These are phyloP conservation scores for Oceanodroma tethys DNA, from an alignment of 2,113 vertebrate species.

Conservation along the genomic window DNA sequence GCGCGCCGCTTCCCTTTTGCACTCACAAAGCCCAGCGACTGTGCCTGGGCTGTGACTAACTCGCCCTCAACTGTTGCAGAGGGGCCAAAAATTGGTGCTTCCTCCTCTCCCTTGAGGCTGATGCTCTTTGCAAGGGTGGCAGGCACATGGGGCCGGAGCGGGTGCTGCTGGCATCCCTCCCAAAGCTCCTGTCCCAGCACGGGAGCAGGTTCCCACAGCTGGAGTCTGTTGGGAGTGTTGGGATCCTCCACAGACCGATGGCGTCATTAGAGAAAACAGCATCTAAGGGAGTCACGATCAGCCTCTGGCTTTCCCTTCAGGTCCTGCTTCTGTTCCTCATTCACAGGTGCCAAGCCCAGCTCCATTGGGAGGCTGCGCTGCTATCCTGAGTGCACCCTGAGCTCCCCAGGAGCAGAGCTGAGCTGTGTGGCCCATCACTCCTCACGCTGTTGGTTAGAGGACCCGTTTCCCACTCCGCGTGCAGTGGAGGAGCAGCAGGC, in stretches of 20 bases:
- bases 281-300: accelerated
- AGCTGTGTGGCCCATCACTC: accelerated
- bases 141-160: accelerated
- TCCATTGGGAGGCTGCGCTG: accelerated
- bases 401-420: not conserved
- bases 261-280: not conserved
- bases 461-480: accelerated
- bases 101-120: no score
- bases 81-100: no score
- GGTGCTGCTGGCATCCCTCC: not conserved
- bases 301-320: not conserved
- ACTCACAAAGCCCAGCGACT: not conserved
- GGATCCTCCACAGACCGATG: accelerated
- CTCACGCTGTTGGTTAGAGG: no score
- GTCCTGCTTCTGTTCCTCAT: not conserved
- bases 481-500: not conserved
- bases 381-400: accelerated
- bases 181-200: accelerated
- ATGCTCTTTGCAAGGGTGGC: not conserved
- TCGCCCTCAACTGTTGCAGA: no score
- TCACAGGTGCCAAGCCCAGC: not conserved
- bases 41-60: not conserved
- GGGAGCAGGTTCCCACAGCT: not conserved
- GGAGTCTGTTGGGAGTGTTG: accelerated
- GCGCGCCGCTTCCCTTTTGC: accelerated